Base-by-base conservation (phyloP, 2,797 vertebrate genomes). In the Fringilla coelebs region DNA sequence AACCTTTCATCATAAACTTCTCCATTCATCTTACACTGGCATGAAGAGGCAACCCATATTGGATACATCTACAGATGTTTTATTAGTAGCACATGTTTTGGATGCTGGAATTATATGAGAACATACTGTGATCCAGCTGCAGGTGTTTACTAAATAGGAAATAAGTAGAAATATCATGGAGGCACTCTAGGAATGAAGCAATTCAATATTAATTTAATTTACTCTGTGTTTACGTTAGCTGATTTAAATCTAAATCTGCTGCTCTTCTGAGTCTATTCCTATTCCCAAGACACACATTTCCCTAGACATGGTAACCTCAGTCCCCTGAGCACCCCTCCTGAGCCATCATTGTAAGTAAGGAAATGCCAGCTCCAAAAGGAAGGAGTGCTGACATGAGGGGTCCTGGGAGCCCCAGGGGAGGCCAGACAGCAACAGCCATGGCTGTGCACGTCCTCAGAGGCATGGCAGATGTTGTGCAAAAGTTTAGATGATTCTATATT, bases 11-110 rank as follows among this genome's bases (percentile, higher is more conserved):
- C 90, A 90, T 92, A 71, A 93, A 86, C 70, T 96, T 96, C 90
- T 72, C 77, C 84, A 79, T 96, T 90, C 74, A 81, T 93, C 89
- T 93, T 79, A 75, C 65, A 38, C 60, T 91, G 92, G 82, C 84
- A 93, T 82, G 77, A 67, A 96, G 71, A 62, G 60, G 65, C 29
- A 0, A 81, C 70, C 72, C 82, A 88, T 85, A 93, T 13, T 95
- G 89, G 92, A 95, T 80, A 82, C 54, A 92, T 82, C 85, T 93
- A 82, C 68, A 85, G 78, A 94, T 92, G 84, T 92, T 96, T 96
- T 94, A 97, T 96, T 94, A 85, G 66, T 81, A 96, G 79, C 93
- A 95, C 77, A 89, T 94, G 94, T 85, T 94, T 96, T 72, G 74
- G 72, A 86, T 80, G 78, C 58, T 73, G 43, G 70, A 90, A 66